Base-by-base conservation (phyloP, 2,888 invertebrate species). In the Ochlodes sylvanus region DNA sequence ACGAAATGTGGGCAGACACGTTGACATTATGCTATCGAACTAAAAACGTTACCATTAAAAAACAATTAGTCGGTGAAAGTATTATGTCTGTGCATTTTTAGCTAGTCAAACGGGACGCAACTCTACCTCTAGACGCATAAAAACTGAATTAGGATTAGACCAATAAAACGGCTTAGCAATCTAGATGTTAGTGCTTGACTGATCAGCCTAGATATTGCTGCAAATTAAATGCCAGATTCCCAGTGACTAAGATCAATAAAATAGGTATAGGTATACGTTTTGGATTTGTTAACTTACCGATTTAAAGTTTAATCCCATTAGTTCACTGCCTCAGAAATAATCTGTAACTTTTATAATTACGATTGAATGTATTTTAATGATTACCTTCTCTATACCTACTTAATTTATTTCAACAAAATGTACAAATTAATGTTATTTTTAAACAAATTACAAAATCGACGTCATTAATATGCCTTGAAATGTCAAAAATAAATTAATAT, bases 171-270 rank as follows among this genome's bases (percentile, higher is more conserved):
- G 84, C 89, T 89, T 88, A 85, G 84, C 86, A 87, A 92, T 91
- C 90, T 91, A 88, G 90, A 89, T 88, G 82, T 88, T 89, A 82
- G 83, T 82, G 92, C 90, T 84, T 89, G 87, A 91, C 79, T 91
- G 92, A 90, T 89, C 89, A 86, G 81, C 77, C 82, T 83, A 87
- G 89, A 90, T 90, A 87, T 77, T 79, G 79, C 77, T 78, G 78
- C 73, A 77, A 83, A 88, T 87, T 90, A 93, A 93, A 93, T 92
- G 92, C 89, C 92, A 93, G 87, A 88, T 91, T 93, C 92, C 90
- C 92, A 93, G 89, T 87, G 87, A 84, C 84, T 82, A 79, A 80
- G 77, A 81, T 77, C 77, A 78, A 79, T 55, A 61, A 60, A 60
- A 66, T 67, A 67, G 42, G 52, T 60, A 66, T 54, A 54, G 27